phyloP scores from a whole-genome alignment of 2,113 vertebrate species.

The Callorhinus ursinus region DNA sequence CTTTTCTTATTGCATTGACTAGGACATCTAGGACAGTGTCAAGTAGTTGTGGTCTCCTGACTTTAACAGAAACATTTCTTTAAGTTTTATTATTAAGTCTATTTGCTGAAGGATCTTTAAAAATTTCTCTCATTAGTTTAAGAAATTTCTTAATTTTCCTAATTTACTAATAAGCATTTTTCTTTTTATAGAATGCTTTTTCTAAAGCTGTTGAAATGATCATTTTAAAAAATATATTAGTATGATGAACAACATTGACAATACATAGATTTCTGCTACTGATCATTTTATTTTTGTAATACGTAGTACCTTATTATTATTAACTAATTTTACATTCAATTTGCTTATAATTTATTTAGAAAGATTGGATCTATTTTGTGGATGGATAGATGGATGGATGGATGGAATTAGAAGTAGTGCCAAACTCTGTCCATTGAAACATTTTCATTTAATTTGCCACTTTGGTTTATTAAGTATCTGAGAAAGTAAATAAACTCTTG shows the following conservation, averaged over 20 bases:
- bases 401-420: background rate
- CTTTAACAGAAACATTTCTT: background rate
- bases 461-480: background rate
- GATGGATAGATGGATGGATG: background rate
- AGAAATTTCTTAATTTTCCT: conserved; percentile 11
- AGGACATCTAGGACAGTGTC: background rate
- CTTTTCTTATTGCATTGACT: background rate
- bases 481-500: background rate
- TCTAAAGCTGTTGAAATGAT: background rate
- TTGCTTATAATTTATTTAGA: conserved; percentile 39
- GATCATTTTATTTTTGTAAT: conserved; percentile 12
- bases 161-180: background rate
- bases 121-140: background rate
- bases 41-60: background rate
- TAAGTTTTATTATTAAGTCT: background rate
- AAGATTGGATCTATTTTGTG: background rate
- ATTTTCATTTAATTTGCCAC: background rate
- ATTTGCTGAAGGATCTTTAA: background rate
- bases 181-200: background rate
- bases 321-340: background rate
- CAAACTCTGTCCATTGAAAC: background rate
- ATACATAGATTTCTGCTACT: background rate
- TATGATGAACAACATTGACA: background rate
- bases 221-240: background rate
- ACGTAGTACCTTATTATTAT: background rate